Evolutionary conservation across 2,797 vertebrate genomes (phyloP).

Genomic region (Prunella strophiata): DNA sequence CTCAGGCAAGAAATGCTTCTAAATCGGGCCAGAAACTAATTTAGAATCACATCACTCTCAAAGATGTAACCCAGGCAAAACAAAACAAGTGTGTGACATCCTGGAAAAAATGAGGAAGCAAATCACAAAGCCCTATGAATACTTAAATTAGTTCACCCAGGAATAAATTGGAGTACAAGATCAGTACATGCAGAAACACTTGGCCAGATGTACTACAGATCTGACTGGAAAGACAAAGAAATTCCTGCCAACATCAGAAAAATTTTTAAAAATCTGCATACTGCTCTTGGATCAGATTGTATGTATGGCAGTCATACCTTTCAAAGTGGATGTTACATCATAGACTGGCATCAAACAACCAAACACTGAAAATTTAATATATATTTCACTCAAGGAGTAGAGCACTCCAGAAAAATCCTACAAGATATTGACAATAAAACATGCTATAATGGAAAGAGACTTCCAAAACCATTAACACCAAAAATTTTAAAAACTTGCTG

Average conservation of each 20-base stretch:
- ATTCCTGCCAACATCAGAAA: background rate
- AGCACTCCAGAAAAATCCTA: background rate
- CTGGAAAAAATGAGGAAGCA: background rate
- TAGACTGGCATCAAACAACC: background rate
- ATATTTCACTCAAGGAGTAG: background rate
- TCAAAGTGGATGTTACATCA: background rate
- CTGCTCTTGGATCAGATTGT: background rate
- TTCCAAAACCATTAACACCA: background rate
- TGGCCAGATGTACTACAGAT: background rate
- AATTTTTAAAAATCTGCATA: background rate
- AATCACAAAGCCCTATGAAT: background rate
- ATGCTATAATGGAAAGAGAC: background rate
- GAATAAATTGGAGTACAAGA: background rate
- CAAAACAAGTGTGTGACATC: background rate
- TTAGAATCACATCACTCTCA: background rate
- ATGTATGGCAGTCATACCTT: background rate
- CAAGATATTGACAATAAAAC: background rate
- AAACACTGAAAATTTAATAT: background rate
- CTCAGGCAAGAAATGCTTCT: background rate
- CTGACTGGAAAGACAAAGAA: background rate
- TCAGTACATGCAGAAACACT: background rate
- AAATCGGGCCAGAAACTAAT: background rate
- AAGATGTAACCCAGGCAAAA: background rate
- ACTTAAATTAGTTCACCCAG: background rate
- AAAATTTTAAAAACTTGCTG: background rate